phyloP scores from a whole-genome alignment of 1,140 invertebrate species.

The Ectropis grisescens region DNA sequence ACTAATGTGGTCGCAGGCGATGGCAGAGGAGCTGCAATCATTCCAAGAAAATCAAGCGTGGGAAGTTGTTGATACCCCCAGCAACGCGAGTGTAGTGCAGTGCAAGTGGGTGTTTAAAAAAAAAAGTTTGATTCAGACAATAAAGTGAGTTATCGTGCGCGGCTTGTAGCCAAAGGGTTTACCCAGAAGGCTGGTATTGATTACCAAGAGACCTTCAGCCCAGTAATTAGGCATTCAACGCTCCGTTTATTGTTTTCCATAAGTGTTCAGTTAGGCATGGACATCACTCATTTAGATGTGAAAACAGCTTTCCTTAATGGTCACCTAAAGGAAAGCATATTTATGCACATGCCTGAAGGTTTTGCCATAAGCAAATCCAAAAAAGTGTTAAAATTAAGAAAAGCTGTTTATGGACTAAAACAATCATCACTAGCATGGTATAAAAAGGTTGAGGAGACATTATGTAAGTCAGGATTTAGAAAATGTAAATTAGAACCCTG shows the following conservation, averaged over 20 bases:
- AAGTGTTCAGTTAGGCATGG: conserved; percentile 25
- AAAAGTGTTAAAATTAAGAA: conserved; percentile 12
- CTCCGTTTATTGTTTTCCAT: conserved; percentile 29
- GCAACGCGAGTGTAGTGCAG: conserved; percentile 29
- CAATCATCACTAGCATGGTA: too few species aligned
- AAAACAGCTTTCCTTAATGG: too few species aligned
- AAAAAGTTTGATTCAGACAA: conserved; percentile 5
- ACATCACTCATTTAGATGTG: too few species aligned
- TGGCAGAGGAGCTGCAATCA: conserved; percentile 25
- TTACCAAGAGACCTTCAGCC: conserved; percentile 35
- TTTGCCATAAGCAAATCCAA: too few species aligned
- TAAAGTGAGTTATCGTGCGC: conserved; percentile 25
- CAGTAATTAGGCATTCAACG: conserved; percentile 28
- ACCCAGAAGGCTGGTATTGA: conserved; percentile 39
- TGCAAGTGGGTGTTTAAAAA: conserved; percentile 47
- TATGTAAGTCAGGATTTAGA: too few species aligned
- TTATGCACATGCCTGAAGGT: too few species aligned
- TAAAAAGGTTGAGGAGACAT: too few species aligned
- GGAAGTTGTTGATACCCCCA: conserved; percentile 32
- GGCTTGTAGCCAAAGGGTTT: conserved; percentile 46
- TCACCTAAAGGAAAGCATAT: too few species aligned
- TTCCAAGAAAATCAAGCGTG: conserved; percentile 34
- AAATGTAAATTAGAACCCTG: too few species aligned
- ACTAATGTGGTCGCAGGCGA: conserved; percentile 25
- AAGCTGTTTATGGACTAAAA: neutral